Percentiles rank a stretch among this genome's conserved stretches.
phyloP scores from a whole-genome alignment of 2,113 vertebrate genomes.

The Urocolius indicus region DNA sequence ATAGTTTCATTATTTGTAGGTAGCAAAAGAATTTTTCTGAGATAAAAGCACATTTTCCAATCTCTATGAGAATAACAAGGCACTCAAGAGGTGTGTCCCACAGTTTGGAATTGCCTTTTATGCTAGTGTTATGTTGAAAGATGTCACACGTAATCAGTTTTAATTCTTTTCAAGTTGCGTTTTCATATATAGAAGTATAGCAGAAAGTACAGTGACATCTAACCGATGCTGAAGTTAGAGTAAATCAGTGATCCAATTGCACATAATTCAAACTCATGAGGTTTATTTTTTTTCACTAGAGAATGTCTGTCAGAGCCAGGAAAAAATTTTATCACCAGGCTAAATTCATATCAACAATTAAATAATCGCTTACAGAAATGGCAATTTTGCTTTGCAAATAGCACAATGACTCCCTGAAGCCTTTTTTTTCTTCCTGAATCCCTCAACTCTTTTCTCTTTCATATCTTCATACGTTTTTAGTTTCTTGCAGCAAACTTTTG shows the following conservation, averaged over 20 bases:
- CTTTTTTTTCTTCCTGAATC: background rate
- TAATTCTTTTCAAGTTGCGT: background rate
- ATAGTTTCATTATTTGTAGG: background rate
- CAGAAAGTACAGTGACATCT: conserved; percentile 12
- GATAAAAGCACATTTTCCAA: background rate
- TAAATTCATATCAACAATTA: conserved; percentile 72
- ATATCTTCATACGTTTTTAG: background rate
- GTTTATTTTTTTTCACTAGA: conserved; percentile 58
- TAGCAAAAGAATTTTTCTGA: background rate
- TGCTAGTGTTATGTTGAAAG: background rate
- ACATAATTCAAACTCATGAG: conserved; percentile 54
- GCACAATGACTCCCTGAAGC: conserved; percentile 46
- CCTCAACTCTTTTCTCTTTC: background rate
- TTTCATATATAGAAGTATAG: conserved; percentile 25
- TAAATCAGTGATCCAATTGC: conserved; percentile 45
- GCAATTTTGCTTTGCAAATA: conserved; percentile 59
- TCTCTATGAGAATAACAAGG: background rate
- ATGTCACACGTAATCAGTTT: conserved; percentile 43
- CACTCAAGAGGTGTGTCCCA: background rate
- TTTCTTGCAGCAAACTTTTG: background rate
- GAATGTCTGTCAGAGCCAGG: conserved; percentile 55
- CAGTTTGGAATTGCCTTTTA: conserved; percentile 26
- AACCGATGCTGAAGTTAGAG: conserved; percentile 6
- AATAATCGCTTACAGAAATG: conserved; percentile 49
- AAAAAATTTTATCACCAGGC: conserved; percentile 61